Percentiles rank a stretch among this genome's conserved stretches.
These are phyloP conservation scores for Cyprinus carpio DNA, from an alignment of 2,113 vertebrate genomes.

Conservation along the genomic window DNA sequence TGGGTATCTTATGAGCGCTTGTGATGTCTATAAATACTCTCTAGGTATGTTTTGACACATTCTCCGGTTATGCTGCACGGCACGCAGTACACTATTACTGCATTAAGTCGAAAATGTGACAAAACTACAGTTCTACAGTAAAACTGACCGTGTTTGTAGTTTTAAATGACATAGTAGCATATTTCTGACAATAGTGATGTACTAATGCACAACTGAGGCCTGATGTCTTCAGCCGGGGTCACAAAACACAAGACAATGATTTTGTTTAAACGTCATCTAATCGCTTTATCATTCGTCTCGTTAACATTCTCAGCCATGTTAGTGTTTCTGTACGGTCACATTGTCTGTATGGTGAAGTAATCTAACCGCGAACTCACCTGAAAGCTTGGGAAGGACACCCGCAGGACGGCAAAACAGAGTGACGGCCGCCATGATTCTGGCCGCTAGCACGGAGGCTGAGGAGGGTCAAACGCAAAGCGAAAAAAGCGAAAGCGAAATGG, in stretches of 20 bases:
- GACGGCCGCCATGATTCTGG: conserved; percentile 73
- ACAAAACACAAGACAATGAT: conserved; percentile 25
- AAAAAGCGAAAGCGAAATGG: neutral
- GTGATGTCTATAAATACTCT: neutral
- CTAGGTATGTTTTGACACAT: neutral
- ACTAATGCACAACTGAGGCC: neutral
- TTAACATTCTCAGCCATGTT: neutral
- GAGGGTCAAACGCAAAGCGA: conserved; percentile 49
- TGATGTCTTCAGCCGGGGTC: conserved; percentile 34
- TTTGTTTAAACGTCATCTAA: neutral
- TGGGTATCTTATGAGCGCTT: neutral
- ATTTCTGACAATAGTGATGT: neutral
- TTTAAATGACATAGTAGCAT: neutral
- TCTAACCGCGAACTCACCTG: conserved; percentile 66
- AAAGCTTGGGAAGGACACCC: conserved; percentile 77
- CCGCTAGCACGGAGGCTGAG: neutral
- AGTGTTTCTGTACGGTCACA: neutral
- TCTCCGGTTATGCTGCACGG: neutral
- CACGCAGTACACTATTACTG: neutral
- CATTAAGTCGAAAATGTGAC: neutral
- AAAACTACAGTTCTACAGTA: neutral
- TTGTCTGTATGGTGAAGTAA: neutral
- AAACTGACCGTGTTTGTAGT: neutral
- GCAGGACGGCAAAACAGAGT: conserved; percentile 73
- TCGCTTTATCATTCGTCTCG: neutral